Percentiles rank a stretch among this genome's conserved stretches.
phyloP scores from a whole-genome alignment of 2,113 vertebrate genomes.

The Callorhinus ursinus region DNA sequence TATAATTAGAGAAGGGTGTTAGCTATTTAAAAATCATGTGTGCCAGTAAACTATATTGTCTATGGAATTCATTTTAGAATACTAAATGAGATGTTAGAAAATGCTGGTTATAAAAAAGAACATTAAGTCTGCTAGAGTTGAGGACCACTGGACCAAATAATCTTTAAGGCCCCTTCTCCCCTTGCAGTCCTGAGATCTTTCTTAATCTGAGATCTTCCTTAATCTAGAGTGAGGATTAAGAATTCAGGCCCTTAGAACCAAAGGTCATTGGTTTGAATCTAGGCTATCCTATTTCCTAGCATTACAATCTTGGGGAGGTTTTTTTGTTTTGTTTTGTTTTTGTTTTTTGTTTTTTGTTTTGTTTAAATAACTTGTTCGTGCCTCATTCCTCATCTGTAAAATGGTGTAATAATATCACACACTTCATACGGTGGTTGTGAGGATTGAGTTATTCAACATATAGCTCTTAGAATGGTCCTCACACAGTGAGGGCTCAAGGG shows the following conservation, averaged over 20 bases:
- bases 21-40: background rate
- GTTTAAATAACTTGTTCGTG: background rate
- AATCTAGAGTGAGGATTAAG: background rate
- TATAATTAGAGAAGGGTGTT: background rate
- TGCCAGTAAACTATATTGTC: background rate
- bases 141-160: background rate
- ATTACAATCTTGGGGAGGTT: background rate
- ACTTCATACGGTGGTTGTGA: background rate
- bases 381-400: background rate
- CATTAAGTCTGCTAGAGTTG: background rate
- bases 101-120: background rate
- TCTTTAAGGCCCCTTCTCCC: background rate
- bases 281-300: background rate
- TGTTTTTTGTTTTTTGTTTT: background rate
- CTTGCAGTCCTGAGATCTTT: background rate
- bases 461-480: background rate
- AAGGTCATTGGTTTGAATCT: background rate
- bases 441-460: background rate
- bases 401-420: background rate
- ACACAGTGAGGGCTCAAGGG: too few species aligned
- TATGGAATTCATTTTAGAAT: background rate
- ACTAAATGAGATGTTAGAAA: background rate
- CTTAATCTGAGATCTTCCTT: background rate
- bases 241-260: background rate
- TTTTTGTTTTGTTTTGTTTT: background rate